These are phyloP conservation scores for Arctia plantaginis DNA, from an alignment of 2,888 invertebrate species.

Conservation along the genomic window DNA sequence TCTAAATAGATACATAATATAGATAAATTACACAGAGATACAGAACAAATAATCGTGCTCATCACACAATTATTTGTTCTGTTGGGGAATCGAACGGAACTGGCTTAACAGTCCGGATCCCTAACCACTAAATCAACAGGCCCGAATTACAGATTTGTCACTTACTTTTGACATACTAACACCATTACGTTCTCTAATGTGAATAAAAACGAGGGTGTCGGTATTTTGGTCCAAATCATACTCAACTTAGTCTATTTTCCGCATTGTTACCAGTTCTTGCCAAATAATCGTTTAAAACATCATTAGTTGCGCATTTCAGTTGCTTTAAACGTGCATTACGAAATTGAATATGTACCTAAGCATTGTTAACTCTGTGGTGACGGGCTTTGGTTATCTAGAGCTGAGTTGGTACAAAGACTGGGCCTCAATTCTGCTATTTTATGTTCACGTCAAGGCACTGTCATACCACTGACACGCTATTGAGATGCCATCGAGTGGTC, in stretches of 20 bases:
- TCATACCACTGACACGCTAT: no score
- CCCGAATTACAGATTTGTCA: not conserved
- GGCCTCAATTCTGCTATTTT: no score
- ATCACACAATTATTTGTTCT: no score
- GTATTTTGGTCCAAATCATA: not conserved
- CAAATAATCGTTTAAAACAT: not conserved
- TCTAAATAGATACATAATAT: no score
- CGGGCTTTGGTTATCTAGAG: not conserved
- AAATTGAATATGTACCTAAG: not conserved
- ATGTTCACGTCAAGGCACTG: no score
- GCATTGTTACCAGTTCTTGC: constrained; percentile 2
- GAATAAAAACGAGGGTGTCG: not conserved
- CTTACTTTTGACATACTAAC: not conserved
- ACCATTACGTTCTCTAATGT: not conserved
- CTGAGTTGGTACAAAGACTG: not conserved
- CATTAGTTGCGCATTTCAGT: not conserved
- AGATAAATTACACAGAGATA: no score
- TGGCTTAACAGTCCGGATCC: not conserved
- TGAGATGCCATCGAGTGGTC: no score
- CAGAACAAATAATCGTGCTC: no score
- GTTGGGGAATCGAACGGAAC: no score
- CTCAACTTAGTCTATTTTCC: not conserved
- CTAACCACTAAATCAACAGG: not conserved
- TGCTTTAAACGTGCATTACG: not conserved
- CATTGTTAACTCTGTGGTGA: not conserved